phyloP scores from a whole-genome alignment of 2,888 invertebrate species.

The Aphidius colemani region DNA sequence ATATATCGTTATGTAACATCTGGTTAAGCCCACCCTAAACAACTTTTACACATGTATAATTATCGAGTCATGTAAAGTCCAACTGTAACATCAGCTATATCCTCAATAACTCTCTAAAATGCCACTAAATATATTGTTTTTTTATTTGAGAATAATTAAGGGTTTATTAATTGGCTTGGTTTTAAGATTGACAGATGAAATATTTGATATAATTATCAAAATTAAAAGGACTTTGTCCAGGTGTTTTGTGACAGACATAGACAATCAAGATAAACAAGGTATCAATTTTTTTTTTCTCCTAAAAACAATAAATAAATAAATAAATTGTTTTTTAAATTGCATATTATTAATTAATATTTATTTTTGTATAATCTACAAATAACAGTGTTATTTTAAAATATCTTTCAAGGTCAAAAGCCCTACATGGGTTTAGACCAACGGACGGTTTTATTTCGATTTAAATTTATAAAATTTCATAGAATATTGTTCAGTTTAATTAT shows the following conservation, averaged over 20 bases:
- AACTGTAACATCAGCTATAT: conserved; percentile 41
- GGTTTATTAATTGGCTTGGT: conserved; percentile 52
- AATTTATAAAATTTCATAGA: not conserved
- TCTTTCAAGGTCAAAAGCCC: conserved; percentile 26
- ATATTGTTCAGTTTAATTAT: not conserved
- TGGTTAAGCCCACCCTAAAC: no score
- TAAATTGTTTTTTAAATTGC: conserved; percentile 7
- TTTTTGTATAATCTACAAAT: not conserved
- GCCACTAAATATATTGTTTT: conserved; percentile 49
- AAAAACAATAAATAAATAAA: no score
- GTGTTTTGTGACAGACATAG: conserved; percentile 39
- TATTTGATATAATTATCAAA: conserved; percentile 52
- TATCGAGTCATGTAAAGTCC: conserved; percentile 42
- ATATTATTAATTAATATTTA: conserved; percentile 7
- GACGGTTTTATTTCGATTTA: conserved; percentile 22
- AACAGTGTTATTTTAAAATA: conserved; percentile 19
- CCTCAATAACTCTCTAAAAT: conserved; percentile 8
- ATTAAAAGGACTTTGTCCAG: conserved; percentile 49
- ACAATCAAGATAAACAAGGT: conserved; percentile 50
- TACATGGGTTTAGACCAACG: conserved; percentile 48
- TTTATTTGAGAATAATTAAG: conserved; percentile 49
- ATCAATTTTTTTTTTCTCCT: conserved; percentile 20
- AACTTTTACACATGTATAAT: no score
- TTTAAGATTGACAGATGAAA: conserved; percentile 48
- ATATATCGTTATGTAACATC: not conserved